Conservation (phyloP, 2,888 invertebrate genomes). For the Stenchaetothrips biformis region DNA sequence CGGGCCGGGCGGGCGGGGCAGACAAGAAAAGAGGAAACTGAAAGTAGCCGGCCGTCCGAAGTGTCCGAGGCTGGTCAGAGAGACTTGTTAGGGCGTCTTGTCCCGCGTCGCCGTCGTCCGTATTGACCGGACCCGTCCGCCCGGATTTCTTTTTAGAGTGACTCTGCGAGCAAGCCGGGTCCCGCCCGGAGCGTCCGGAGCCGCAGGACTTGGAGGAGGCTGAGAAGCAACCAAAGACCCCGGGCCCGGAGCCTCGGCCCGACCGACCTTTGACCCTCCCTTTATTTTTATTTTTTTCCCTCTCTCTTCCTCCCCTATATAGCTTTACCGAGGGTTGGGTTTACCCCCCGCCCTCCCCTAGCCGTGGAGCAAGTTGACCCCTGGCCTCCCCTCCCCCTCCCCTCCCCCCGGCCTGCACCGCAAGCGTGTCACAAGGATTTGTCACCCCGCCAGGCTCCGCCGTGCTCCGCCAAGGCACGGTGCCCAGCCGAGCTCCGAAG, state of each 20-base stretch:
- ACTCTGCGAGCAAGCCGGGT: neutral
- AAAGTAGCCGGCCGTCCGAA: neutral
- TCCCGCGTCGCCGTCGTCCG: neutral
- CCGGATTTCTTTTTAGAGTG: too few relatives aligned
- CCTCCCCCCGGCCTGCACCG: neutral
- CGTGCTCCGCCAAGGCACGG: neutral
- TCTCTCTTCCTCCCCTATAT: neutral
- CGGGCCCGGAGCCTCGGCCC: neutral
- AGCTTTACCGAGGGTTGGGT: neutral
- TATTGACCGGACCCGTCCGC: too few relatives aligned
- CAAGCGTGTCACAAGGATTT: conserved; percentile 5
- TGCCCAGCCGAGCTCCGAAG: neutral
- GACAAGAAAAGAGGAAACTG: neutral
- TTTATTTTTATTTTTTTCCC: neutral
- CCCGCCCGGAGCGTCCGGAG: neutral
- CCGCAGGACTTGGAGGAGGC: neutral
- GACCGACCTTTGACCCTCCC: neutral
- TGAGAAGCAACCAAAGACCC: neutral
- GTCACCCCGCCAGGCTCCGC: neutral
- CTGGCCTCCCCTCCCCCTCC: neutral
- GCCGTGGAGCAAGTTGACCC: neutral
- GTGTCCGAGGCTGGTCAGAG: neutral
- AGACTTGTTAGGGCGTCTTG: neutral
- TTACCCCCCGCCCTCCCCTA: neutral
- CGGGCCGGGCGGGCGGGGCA: too few relatives aligned